These are phyloP conservation scores for Lacerta agilis DNA, from an alignment of 2,797 vertebrate genomes.

Conservation along the genomic window DNA sequence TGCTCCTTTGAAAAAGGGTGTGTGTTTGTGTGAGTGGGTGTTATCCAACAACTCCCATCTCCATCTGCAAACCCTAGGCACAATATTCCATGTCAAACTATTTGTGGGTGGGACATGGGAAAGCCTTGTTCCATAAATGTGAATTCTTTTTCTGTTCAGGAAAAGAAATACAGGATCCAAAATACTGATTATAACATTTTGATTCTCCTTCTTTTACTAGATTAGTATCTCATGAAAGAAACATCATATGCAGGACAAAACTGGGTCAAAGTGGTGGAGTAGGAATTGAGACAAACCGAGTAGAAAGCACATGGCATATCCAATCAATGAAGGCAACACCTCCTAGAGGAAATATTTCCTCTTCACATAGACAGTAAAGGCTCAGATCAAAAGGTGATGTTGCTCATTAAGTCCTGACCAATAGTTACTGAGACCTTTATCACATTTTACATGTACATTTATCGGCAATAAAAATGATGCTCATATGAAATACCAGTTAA, in stretches of 20 bases:
- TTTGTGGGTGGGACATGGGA: neutral
- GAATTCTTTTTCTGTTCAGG: neutral
- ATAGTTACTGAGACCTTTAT: neutral
- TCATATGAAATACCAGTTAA: constrained; percentile 1
- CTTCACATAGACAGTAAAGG: neutral
- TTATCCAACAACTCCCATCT: neutral
- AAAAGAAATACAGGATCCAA: neutral
- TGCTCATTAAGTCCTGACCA: neutral
- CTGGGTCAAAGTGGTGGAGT: neutral
- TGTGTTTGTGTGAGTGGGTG: neutral
- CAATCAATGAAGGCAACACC: neutral
- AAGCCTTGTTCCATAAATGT: neutral
- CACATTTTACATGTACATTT: neutral
- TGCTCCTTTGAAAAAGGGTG: neutral
- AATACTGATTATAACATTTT: neutral
- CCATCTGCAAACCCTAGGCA: neutral
- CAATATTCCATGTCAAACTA: neutral
- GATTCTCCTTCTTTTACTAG: constrained; percentile 27
- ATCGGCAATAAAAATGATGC: constrained; percentile 14
- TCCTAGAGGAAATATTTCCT: neutral
- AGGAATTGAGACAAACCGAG: neutral
- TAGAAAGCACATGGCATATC: neutral
- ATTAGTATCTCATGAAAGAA: constrained; percentile 20
- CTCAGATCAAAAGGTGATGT: neutral
- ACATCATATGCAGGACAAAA: neutral